phyloP scores from a whole-genome alignment of 2,113 vertebrate genomes.

The Hippolais icterina region DNA sequence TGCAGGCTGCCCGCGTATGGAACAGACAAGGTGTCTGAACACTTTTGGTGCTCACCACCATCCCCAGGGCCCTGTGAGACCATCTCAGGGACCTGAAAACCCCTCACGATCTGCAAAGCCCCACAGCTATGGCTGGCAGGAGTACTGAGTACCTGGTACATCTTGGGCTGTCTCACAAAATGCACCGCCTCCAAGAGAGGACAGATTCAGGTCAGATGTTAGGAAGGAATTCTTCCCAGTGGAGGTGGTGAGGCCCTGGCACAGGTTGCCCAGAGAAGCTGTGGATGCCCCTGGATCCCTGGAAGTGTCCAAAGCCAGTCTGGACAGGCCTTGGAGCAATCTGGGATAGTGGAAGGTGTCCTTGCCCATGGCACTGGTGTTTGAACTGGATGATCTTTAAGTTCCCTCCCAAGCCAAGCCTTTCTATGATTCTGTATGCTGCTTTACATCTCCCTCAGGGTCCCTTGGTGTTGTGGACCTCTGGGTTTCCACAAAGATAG shows the following conservation, averaged over 20 bases:
- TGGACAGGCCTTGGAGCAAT: rapidly evolving
- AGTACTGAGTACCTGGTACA: rapidly evolving
- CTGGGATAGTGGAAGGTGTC: not conserved
- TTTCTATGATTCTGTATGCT: not conserved
- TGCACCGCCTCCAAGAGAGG: rapidly evolving
- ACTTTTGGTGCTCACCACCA: not conserved
- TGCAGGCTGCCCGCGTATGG: not conserved
- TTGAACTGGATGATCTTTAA: not conserved
- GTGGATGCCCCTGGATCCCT: not conserved
- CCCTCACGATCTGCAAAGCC: not conserved
- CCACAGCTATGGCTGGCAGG: rapidly evolving
- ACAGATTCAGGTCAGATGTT: not conserved
- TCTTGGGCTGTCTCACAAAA: not conserved
- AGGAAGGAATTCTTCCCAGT: not conserved
- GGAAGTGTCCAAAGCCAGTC: not conserved
- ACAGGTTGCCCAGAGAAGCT: not conserved
- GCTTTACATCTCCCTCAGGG: not conserved
- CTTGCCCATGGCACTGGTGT: not conserved
- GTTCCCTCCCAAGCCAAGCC: not conserved
- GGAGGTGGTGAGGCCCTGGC: not conserved
- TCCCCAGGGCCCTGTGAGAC: not conserved
- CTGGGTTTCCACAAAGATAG: not conserved
- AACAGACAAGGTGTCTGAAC: not conserved
- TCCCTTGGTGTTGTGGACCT: not conserved
- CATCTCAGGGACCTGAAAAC: not conserved